Evolutionary conservation across 2,888 invertebrate genomes (phyloP).

Genomic region (Sesia bembeciformis): DNA sequence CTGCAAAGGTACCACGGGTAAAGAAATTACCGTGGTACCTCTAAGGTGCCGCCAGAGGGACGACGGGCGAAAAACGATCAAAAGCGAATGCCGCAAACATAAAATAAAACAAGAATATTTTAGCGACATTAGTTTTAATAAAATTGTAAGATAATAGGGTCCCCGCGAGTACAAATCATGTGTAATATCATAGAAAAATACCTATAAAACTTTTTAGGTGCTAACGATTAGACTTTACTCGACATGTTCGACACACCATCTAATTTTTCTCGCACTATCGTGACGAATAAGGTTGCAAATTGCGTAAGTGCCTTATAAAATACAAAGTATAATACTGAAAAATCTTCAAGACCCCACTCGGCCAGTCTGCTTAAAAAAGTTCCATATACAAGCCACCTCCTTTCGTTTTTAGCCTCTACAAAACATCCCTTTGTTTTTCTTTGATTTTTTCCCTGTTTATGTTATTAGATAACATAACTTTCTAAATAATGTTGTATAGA

Average conservation of each 20-base stretch:
- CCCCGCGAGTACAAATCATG: conserved; percentile 35
- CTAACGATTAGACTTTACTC: conserved; percentile 7
- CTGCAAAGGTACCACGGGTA: too few species aligned
- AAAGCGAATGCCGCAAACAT: too few species aligned
- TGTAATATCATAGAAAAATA: conserved; percentile 17
- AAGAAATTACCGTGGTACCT: too few species aligned
- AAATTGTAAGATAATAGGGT: conserved; percentile 28
- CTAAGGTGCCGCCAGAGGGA: too few species aligned
- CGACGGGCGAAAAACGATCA: too few species aligned
- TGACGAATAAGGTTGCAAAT: conserved; percentile 18
- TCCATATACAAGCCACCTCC: conserved; percentile 20
- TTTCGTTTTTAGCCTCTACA: conserved; percentile 4
- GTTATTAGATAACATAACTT: too few species aligned
- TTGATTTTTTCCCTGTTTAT: too few species aligned
- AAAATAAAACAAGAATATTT: conserved; percentile 3
- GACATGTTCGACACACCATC: conserved; percentile 30
- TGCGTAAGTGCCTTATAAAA: conserved; percentile 31
- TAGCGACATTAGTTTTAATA: conserved; percentile 14
- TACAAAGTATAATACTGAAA: conserved; percentile 21
- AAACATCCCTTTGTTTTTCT: too few species aligned
- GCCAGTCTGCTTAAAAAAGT: conserved; percentile 18
- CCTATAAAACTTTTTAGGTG: conserved; percentile 6
- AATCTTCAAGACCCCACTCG: conserved; percentile 9
- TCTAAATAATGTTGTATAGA: too few species aligned
- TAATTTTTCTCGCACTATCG: conserved; percentile 3